Evolutionary conservation across 2,888 invertebrate species (phyloP), one percentile per base, ranked within the genome.

Genomic region (Plagiodera versicolora): DNA sequence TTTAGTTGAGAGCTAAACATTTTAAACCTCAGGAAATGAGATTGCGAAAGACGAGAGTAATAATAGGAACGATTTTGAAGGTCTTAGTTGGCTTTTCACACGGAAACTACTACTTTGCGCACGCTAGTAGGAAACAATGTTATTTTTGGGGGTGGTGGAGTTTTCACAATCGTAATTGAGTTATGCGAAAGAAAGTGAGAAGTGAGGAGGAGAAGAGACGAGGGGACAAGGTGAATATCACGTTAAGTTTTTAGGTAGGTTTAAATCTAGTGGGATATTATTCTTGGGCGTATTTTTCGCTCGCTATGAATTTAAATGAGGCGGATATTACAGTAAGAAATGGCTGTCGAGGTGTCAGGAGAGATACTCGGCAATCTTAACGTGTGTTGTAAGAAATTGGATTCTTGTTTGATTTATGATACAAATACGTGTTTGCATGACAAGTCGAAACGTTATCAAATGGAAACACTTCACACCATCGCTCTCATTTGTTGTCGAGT

Each of bases 361-460:
- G 62, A 66, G 62, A 60, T 63, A 56, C 65, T 63, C 59, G 58
- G 52, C 52, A 64, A 64, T 65, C 67, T 68, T 61, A 66, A 64
- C 66, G 68, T 66, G 65, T 66, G 65, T 63, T 65, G 66, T 65
- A 54, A 64, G 61, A 32, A 67, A 68, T 69, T 69, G 67, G 67
- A 69, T 69, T 69, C 68, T 69, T 69, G 58, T 57, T 59, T 69
- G 69, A 69, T 69, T 69, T 69, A 69, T 69, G 68, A 67, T 60
- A 67, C 67, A 67, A 69, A 68, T 68, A 68, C 69, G 69, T 69
- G 69, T 60, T 57, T 62, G 67, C 68, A 68, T 63, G 61, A 63
- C 66, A 64, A 63, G 55, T 45, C 35, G 44, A 18, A 59, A 58
- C 61, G 54, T 60, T 58, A 67, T 66, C 65, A 65, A 57, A 61